Conservation (phyloP, 2,797 vertebrate genomes). For the Arctocebus calabarensis region DNA sequence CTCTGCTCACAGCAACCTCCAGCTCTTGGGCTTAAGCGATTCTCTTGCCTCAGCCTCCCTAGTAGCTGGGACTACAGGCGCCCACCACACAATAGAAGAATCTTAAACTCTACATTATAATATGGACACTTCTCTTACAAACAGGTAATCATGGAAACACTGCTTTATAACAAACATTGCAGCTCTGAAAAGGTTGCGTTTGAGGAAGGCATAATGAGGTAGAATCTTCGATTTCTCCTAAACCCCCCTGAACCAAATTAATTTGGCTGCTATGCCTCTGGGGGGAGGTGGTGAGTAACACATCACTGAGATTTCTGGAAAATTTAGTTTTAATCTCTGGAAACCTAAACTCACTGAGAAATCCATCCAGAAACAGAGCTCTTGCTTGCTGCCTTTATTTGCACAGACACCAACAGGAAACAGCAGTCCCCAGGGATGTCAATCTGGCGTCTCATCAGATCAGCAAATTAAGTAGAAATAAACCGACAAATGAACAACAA, state of each 20-base stretch:
- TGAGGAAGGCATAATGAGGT: constrained; percentile 18
- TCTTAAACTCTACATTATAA: not conserved
- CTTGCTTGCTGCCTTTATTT: not conserved
- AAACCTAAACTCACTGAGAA: not conserved
- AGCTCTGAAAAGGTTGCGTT: not conserved
- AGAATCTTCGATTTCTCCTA: constrained; percentile 33
- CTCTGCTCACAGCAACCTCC: too few species aligned
- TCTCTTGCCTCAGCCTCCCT: too few species aligned
- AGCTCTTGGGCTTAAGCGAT: too few species aligned
- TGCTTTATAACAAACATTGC: not conserved
- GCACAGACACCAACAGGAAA: not conserved
- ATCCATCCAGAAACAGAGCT: not conserved
- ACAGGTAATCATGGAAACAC: not conserved
- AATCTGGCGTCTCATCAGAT: constrained; percentile 68
- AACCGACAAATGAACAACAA: constrained; percentile 49
- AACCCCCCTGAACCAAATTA: not conserved
- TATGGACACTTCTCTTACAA: not conserved
- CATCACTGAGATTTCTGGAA: not conserved
- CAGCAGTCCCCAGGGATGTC: constrained; percentile 47
- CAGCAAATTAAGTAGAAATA: constrained; percentile 70
- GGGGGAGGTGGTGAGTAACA: not conserved
- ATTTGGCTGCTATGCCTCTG: not conserved
- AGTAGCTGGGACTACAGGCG: too few species aligned
- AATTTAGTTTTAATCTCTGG: not conserved
- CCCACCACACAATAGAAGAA: not conserved